Conservation (phyloP, 2,113 vertebrate species). For the Amblyornis subalaris region DNA sequence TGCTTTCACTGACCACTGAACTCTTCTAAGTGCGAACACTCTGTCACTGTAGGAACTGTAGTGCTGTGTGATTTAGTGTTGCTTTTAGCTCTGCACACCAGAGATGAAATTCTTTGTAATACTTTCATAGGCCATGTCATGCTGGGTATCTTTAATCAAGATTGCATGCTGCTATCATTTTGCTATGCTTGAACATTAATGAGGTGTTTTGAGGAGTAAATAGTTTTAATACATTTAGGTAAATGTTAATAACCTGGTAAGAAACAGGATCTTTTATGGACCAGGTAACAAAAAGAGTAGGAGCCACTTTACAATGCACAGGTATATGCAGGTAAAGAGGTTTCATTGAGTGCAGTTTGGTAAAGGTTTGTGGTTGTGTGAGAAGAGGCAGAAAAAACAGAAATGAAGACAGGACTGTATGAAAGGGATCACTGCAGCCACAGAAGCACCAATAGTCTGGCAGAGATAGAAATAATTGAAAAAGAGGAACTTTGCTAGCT, state of each 20-base stretch:
- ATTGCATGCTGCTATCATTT: not conserved
- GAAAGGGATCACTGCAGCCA: not conserved
- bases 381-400: not conserved
- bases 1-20: not conserved
- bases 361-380: not conserved
- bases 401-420: not conserved
- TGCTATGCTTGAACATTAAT: not conserved
- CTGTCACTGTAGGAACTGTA: not conserved
- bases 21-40: not conserved
- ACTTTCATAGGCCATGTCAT: not conserved
- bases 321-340: not conserved
- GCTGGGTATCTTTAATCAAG: not conserved
- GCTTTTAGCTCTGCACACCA: not conserved
- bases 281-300: not conserved
- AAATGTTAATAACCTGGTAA: not conserved
- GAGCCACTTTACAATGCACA: not conserved
- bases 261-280: not conserved
- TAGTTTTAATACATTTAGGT: not conserved
- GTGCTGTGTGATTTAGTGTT: not conserved
- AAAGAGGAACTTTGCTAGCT: not conserved
- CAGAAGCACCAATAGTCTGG: not conserved
- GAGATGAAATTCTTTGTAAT: not conserved
- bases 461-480: not conserved
- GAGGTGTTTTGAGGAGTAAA: not conserved
- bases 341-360: not conserved